Conservation (phyloP, 1,140 invertebrate genomes). For the Agrilus planipennis region DNA sequence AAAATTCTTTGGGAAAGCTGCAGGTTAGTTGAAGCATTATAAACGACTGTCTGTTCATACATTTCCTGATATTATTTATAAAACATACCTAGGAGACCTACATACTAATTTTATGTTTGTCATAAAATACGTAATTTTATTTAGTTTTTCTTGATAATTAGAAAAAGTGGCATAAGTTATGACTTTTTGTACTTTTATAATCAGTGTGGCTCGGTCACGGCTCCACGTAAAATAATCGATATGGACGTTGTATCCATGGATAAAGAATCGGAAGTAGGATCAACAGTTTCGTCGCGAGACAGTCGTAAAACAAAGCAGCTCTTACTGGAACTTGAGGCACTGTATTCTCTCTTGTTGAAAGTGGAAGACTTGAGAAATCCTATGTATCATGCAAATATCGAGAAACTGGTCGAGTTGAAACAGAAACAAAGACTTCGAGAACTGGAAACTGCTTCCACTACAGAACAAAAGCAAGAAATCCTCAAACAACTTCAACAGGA, state of each 20-base stretch:
- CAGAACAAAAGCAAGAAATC: conserved; percentile 43
- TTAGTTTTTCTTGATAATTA: too few relatives aligned
- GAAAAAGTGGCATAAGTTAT: too few relatives aligned
- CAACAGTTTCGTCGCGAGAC: conserved; percentile 37
- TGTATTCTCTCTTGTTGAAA: conserved; percentile 56
- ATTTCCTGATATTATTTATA: too few relatives aligned
- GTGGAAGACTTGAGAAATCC: conserved; percentile 64
- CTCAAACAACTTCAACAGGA: conserved; percentile 33
- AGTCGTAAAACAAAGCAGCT: conserved; percentile 60
- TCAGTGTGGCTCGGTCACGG: conserved; percentile 77
- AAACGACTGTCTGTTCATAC: too few relatives aligned
- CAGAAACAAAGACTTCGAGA: conserved; percentile 34
- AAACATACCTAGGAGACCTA: too few relatives aligned
- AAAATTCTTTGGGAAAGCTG: conserved; percentile 81
- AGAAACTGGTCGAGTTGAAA: conserved; percentile 37
- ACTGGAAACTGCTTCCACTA: conserved; percentile 35
- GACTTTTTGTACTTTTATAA: too few relatives aligned
- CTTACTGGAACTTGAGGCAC: conserved; percentile 67
- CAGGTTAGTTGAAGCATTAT: too few relatives aligned
- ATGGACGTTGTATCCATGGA: conserved; percentile 62
- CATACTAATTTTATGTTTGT: too few relatives aligned
- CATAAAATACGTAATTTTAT: too few relatives aligned
- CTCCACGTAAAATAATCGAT: conserved; percentile 87
- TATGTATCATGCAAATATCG: conserved; percentile 48
- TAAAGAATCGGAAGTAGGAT: conserved; percentile 37